Evolutionary conservation across 2,888 invertebrate species (phyloP), one percentile per base, ranked within the genome.

Genomic region (Nemotelus pantherinus): DNA sequence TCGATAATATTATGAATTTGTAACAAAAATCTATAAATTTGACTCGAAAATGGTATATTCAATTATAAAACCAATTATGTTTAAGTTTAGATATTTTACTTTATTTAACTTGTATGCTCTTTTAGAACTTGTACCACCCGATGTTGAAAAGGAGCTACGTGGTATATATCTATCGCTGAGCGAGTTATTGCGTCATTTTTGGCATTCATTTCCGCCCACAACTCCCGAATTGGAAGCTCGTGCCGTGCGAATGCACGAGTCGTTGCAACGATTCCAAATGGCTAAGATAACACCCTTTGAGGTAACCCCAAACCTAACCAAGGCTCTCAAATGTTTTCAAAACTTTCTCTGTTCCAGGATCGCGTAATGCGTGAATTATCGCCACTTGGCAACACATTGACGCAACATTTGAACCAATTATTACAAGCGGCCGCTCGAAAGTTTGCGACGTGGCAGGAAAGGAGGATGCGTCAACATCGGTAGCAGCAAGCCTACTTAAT

Each of bases 121-220:
- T 86, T 45, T 86, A 95, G 97, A 97, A 87, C 88, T 95, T 83
- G 94, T 98, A 79, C 95, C 95, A 5, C 85, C 90, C 9, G 94
- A 95, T 83, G 91, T 96, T 79, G 94, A 95, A 84, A 91, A 91
- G 64, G 98, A 98, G 84, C 88, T 98, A 9, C 91, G 93, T 77
- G 92, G 94, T 80, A 88, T 97, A 74, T 98, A 98, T 88, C 89
- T 94, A 74, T 95, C 96, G 0, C 89, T 95, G 3, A 93, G 95
- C 79, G 99, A 99, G 88, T 88, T 99, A 78, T 88, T 98, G 10
- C 91, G 95, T 79, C 98, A 98, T 87, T 95, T 99, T 88, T 99
- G 99, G 98, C 90, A 93, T 64, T 95, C 97, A 86, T 98, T 99
- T 89, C 95, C 94, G 53, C 93, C 93, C 0, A 92, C 93, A 0